A percentile compares a stretch with the other conserved stretches of the same genome.
Evolutionary conservation across 2,888 invertebrate genomes (phyloP).

Genomic region (Nymphalis urticae): DNA sequence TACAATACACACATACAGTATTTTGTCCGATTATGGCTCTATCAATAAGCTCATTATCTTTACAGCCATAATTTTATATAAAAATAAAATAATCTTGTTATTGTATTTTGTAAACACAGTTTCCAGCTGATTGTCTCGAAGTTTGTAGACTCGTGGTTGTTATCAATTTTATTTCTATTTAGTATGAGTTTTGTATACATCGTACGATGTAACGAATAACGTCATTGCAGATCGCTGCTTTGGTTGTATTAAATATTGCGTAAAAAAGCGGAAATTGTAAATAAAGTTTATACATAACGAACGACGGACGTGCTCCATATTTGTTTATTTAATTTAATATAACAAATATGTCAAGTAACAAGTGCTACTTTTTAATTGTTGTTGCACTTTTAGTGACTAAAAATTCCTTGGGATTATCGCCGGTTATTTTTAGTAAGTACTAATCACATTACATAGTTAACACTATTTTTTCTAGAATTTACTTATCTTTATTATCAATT

Average conservation of each 20-base stretch:
- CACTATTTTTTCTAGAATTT: conserved; percentile 37
- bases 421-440: conserved; percentile 74
- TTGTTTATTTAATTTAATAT: conserved; percentile 22
- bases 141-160: conserved; percentile 30
- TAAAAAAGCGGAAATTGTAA: conserved; percentile 33
- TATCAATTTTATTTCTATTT: conserved; percentile 46
- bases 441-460: conserved; percentile 28
- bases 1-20: too few species aligned
- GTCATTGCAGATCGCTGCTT: conserved; percentile 27
- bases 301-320: conserved; percentile 8
- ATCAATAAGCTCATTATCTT: too few species aligned
- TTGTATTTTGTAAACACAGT: conserved; percentile 41
- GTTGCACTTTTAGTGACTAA: conserved; percentile 53
- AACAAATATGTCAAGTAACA: conserved; percentile 54
- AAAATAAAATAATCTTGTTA: conserved; percentile 39
- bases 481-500: background rate
- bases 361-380: conserved; percentile 52
- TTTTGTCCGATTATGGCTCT: too few species aligned
- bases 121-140: conserved; percentile 44
- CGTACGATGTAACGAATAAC: conserved; percentile 37
- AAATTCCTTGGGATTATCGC: conserved; percentile 68
- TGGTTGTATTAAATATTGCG: conserved; percentile 31
- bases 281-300: conserved; percentile 24
- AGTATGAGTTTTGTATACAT: conserved; percentile 29
- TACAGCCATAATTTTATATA: conserved; percentile 6